Percentiles rank a stretch among this genome's conserved stretches.
Conservation (phyloP, 64 coral and sea anemone genomes). For the Orbicella faveolata region DNA sequence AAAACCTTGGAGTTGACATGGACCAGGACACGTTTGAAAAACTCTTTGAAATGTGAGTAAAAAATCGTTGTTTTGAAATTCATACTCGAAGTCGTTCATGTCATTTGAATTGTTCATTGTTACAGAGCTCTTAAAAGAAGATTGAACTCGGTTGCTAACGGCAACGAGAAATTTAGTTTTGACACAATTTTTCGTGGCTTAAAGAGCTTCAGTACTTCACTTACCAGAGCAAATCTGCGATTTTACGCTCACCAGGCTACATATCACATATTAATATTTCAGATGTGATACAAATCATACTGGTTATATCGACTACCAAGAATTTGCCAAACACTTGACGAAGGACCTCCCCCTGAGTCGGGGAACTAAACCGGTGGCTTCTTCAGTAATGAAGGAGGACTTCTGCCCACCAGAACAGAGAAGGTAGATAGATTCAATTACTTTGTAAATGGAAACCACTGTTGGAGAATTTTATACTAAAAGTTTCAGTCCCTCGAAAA, state of each 20-base stretch:
- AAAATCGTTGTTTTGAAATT: neutral
- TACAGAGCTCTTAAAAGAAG: too few species aligned
- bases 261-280: neutral
- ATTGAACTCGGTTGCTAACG: too few species aligned
- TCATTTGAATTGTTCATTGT: too few species aligned
- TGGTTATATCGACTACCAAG: slow-evolving; percentile 63
- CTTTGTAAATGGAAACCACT: neutral
- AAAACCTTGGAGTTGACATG: slow-evolving; percentile 44
- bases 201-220: too few species aligned
- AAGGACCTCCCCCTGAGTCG: slow-evolving; percentile 41
- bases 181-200: neutral
- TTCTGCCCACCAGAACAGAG: slow-evolving; percentile 73
- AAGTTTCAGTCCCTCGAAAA: too few species aligned
- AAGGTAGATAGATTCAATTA: slow-evolving; percentile 40
- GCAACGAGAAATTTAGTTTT: too few species aligned
- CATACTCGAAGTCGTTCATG: too few species aligned
- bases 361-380: slow-evolving; percentile 31
- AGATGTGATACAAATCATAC: slow-evolving; percentile 50
- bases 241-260: too few species aligned
- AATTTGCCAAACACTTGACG: slow-evolving; percentile 62
- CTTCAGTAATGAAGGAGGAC: slow-evolving; percentile 83
- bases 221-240: too few species aligned
- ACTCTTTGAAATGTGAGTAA: slow-evolving; percentile 54
- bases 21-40: slow-evolving; percentile 35
- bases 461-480: too few species aligned